Conservation (phyloP, 2,113 vertebrate species). For the Axis porcinus region DNA sequence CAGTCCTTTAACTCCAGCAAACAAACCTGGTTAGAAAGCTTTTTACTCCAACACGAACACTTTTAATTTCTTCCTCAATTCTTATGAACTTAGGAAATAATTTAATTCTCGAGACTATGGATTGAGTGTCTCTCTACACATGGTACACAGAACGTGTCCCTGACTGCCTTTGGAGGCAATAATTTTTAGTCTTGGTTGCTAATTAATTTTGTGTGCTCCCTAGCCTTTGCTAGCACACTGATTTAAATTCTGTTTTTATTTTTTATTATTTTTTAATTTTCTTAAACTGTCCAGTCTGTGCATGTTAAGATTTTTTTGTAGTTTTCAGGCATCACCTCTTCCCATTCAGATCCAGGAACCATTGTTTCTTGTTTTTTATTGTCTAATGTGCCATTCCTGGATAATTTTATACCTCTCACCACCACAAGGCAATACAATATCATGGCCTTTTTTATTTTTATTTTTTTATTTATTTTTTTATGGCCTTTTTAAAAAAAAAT, state of each 20-base stretch:
- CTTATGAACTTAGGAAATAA: not conserved
- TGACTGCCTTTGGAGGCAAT: not conserved
- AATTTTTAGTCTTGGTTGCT: not conserved
- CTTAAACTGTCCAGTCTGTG: not conserved
- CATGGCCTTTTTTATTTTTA: not conserved
- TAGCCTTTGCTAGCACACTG: not conserved
- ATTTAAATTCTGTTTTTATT: not conserved
- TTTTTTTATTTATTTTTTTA: not conserved
- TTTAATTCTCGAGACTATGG: not conserved
- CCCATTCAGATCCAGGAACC: not conserved
- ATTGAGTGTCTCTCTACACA: not conserved
- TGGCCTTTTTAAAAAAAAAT: not conserved
- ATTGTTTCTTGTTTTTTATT: not conserved
- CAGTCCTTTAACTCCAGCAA: slow-evolving; percentile 51
- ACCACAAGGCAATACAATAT: not conserved
- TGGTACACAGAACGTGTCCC: not conserved
- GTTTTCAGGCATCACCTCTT: not conserved
- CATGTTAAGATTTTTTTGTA: not conserved
- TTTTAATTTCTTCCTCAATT: slow-evolving; percentile 42
- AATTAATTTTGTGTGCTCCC: slow-evolving; percentile 17
- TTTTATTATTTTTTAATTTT: not conserved
- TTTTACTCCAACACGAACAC: slow-evolving; percentile 41
- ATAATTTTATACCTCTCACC: not conserved
- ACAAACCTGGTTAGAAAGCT: slow-evolving; percentile 56
- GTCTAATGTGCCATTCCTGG: not conserved